These are phyloP conservation scores for Microctonus aethiopoides DNA, from an alignment of 2,888 invertebrate species.

Conservation along the genomic window DNA sequence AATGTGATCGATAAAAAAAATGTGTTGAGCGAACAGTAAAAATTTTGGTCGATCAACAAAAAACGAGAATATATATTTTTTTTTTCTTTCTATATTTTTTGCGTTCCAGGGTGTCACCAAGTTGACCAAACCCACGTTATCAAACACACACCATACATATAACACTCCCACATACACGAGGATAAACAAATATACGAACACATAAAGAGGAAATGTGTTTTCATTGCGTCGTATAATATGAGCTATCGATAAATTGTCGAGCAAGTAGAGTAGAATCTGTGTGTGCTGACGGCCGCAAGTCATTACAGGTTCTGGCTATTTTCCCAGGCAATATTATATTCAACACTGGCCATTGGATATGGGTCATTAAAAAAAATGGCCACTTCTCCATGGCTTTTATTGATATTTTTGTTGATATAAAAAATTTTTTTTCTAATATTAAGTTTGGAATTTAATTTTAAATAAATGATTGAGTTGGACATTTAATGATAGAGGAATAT, in stretches of 20 bases:
- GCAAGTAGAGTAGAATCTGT: slow-evolving; percentile 2
- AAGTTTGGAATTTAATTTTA: no score
- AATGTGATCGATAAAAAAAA: background rate
- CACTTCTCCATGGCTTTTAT: background rate
- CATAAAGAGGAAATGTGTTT: background rate
- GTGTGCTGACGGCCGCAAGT: slow-evolving; percentile 20
- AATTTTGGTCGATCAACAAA: background rate
- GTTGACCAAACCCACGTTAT: background rate
- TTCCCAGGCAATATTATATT: background rate
- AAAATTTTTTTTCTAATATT: no score
- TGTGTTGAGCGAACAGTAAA: background rate
- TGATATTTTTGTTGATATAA: no score
- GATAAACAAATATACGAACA: background rate
- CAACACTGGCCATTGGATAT: background rate
- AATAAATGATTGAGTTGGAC: no score
- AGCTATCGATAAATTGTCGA: slow-evolving; percentile 1
- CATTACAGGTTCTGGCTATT: slow-evolving; percentile 7
- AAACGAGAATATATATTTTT: background rate
- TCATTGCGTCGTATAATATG: slow-evolving; percentile 11
- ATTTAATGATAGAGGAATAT: no score
- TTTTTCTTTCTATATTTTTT: no score
- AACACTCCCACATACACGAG: background rate
- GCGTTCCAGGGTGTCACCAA: background rate
- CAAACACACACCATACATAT: background rate
- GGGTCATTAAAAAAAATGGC: slow-evolving; percentile 6